Base-by-base conservation (phyloP, 2,888 invertebrate genomes). In the Morpho deidamia region DNA sequence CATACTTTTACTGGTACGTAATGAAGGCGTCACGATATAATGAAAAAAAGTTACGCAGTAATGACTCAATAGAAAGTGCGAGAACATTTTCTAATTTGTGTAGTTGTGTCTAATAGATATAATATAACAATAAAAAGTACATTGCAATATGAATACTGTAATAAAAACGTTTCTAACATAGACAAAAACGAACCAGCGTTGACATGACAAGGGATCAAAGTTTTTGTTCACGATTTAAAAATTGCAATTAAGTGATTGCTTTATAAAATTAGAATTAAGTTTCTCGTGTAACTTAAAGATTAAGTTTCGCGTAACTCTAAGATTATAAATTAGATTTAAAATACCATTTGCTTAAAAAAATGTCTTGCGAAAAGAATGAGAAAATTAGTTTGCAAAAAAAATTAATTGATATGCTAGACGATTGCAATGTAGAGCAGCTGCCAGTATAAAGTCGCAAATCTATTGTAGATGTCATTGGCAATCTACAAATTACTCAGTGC, bases 31-130 rank as follows among this genome's bases (percentile, higher is more conserved):
- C 77, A 78, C 72, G 76, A 69, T 74, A 77, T 77, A 80, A 78
- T 75, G 77, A 74, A 71, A 81, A 23, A 81, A 78, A 72, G 76
- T 81, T 81, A 76, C 78, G 75, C 74, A 76, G 73, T 76, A 73
- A 72, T 74, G 68, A 69, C 58, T 72, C 58, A 70, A 73, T 82
- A 82, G 83, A 83, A 81, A 83, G 83, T 81, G 73, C 71, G 74
- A 72, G 81, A 80, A 76, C 78, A 77, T 78, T 81, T 76, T 77
- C 73, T 77, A 76, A 74, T 76, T 77, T 68, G 67, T 48, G 42
- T 49, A 55, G 41, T 46, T 51, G 42, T 48, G 41, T 48, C 44
- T 44, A 42, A 49, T 49, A 41, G 38, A 14, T 45, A 42, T 37
- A 53, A 53, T 40, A 12, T 49, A 35, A 35, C 39, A 40, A 34